A percentile compares a stretch with the other conserved stretches of the same genome.
phyloP scores from a whole-genome alignment of 2,797 vertebrate species.

The Cynopterus sphinx region DNA sequence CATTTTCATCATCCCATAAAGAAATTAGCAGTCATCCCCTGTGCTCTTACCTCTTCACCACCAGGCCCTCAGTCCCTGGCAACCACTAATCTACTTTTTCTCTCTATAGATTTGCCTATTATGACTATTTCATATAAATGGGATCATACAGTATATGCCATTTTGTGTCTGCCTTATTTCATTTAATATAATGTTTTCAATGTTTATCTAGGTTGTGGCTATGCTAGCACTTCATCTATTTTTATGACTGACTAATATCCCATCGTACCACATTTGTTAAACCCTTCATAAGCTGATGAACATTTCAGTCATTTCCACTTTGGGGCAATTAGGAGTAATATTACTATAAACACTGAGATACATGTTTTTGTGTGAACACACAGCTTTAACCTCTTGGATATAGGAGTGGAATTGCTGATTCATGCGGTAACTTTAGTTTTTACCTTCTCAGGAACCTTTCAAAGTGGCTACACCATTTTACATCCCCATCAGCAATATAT shows the following conservation, averaged over 20 bases:
- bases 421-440: not conserved
- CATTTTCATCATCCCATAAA: conserved; percentile 2
- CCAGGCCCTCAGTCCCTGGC: not conserved
- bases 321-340: not conserved
- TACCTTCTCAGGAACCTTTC: conserved; percentile 14
- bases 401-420: not conserved
- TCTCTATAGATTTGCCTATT: not conserved
- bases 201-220: not conserved
- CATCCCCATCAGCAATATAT: not conserved
- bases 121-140: not conserved
- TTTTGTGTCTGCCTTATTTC: conserved; percentile 30
- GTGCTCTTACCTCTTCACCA: not conserved
- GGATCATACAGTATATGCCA: not conserved
- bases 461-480: not conserved
- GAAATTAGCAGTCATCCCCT: not conserved
- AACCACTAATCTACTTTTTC: not conserved
- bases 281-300: not conserved
- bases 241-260: conserved; percentile 12
- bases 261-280: not conserved
- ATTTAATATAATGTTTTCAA: not conserved
- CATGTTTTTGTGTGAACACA: not conserved
- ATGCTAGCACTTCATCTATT: not conserved
- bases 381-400: not conserved
- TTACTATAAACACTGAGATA: not conserved
- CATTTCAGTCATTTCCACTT: conserved; percentile 1